Percentiles rank a stretch among this genome's conserved stretches.
phyloP scores from a whole-genome alignment of 2,797 vertebrate genomes.

The Bradypodion ventrale region DNA sequence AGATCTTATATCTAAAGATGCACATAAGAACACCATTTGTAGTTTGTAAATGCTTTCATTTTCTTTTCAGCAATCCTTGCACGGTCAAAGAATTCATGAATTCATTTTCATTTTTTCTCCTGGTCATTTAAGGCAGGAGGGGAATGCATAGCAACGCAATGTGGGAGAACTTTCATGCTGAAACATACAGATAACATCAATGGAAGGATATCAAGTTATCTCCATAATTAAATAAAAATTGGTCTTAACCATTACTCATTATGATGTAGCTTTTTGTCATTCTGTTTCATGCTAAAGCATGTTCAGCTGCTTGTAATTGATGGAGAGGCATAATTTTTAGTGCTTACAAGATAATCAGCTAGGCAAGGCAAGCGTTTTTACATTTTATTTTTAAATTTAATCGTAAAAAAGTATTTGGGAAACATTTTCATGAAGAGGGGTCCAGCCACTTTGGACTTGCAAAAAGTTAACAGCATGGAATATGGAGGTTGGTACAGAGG shows the following conservation, averaged over 20 bases:
- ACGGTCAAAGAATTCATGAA: slow-evolving; percentile 48
- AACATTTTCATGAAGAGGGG: neutral
- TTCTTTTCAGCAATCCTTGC: slow-evolving; percentile 46
- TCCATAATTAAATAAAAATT: slow-evolving; percentile 72
- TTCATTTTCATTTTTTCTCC: slow-evolving; percentile 9
- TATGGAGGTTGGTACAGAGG: neutral
- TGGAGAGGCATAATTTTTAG: slow-evolving; percentile 65
- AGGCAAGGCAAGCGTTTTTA: slow-evolving; percentile 60
- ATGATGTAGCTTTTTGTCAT: slow-evolving; percentile 69
- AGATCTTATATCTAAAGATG: neutral
- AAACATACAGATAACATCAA: slow-evolving; percentile 63
- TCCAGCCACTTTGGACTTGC: neutral
- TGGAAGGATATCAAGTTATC: slow-evolving; percentile 67
- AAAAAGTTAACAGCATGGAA: neutral
- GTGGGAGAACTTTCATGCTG: slow-evolving; percentile 57
- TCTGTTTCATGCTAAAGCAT: slow-evolving; percentile 71
- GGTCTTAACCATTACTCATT: slow-evolving; percentile 67
- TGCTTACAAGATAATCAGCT: slow-evolving; percentile 59
- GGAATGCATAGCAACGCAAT: slow-evolving; percentile 52
- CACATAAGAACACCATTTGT: neutral
- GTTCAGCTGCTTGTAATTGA: slow-evolving; percentile 68
- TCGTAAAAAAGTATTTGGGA: neutral
- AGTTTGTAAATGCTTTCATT: neutral
- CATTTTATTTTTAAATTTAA: slow-evolving; percentile 26
- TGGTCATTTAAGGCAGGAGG: slow-evolving; percentile 33